Base-by-base conservation (phyloP, 2,888 invertebrate species). In the Aproaerema taeniolella region DNA sequence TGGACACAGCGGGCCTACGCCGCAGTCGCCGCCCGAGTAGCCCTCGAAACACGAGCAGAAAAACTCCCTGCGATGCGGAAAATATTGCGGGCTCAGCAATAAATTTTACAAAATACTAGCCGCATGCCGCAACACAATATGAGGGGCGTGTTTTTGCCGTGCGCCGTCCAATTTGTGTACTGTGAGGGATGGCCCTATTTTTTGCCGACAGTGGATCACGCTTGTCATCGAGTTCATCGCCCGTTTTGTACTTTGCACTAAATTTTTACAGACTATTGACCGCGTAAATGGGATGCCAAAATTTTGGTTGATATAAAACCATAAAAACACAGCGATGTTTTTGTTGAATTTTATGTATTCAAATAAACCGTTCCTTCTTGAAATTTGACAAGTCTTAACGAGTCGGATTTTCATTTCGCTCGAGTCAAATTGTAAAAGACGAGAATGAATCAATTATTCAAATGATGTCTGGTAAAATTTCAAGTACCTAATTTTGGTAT, bases 41-140 rank as follows among this genome's bases (percentile, higher is more conserved):
- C 93, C 92, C 38, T 91, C 87, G 75, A 95, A 95, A 75, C 96
- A 96, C 41, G 91, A 88, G 73, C 95, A 96, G 65, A 87, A 89
- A 75, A 93, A 95, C 42, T 90, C 89, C 61, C 94, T 95, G 88
- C 29, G 36, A 15, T 40, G 45, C 43, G 41, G 31, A 52, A 57
- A 52, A 52, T 49, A 52, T 52, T 50, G 46, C 43, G 39, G 39
- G 38, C 33, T 46, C 10, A 52, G 49, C 46, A 25, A 58, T 58
- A 55, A 52, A 58, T 58, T 49, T 45, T 10, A 31, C 43, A 42
- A 48, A 55, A 55, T 53, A 53, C 42, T 39, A 37, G 25, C 37
- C 35, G 47, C 44, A 45, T 44, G 13, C 30, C 43, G 36, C 31
- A 35, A 38, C 42, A 43, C 52, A 53, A 45, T 42, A 50, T 47